Evolutionary conservation across 2,113 vertebrate genomes (phyloP), one percentile per base, ranked within the genome.

Genomic region (Phalacrocorax brasilianus): DNA sequence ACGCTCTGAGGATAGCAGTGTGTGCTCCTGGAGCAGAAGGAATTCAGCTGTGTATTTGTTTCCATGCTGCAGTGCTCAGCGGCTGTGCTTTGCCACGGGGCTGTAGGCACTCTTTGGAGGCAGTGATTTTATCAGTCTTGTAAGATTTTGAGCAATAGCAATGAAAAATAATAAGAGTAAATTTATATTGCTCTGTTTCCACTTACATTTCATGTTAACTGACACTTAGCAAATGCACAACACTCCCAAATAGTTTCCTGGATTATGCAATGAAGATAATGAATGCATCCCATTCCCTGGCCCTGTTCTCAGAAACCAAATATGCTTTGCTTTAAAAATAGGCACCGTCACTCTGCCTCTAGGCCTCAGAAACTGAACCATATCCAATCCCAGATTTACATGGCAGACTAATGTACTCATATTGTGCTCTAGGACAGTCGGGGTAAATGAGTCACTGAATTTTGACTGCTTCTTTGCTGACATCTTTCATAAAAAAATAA

Each of bases 231-330:
- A 97, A 96, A 81, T 70, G 77, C 85, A 91, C 91, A 95, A 91
- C 78, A 65, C 91, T 96, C 96, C 94, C 97, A 95, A 95, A 68
- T 71, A 94, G 71, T 97, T 97, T 96, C 77, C 93, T 94, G 92
- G 86, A 81, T 95, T 92, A 86, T 78, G 96, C 95, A 97, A 83
- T 68, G 81, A 96, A 79, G 70, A 75, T 71, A 94, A 88, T 84
- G 72, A 84, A 94, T 28, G 23, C 79, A 97, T 97, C 94, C 95
- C 85, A 94, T 95, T 96, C 81, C 89, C 66, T 26, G 42, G 59
- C 68, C 44, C 53, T 89, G 59, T 85, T 96, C 92, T 96, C 97
- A 97, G 97, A 97, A 97, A 96, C 88, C 85, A 96, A 91, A 95
- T 85, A 85, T 67, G 85, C 81, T 76, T 91, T 80, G 73, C 91